phyloP scores from a whole-genome alignment of 2,113 vertebrate genomes.

The Leiothrix lutea region DNA sequence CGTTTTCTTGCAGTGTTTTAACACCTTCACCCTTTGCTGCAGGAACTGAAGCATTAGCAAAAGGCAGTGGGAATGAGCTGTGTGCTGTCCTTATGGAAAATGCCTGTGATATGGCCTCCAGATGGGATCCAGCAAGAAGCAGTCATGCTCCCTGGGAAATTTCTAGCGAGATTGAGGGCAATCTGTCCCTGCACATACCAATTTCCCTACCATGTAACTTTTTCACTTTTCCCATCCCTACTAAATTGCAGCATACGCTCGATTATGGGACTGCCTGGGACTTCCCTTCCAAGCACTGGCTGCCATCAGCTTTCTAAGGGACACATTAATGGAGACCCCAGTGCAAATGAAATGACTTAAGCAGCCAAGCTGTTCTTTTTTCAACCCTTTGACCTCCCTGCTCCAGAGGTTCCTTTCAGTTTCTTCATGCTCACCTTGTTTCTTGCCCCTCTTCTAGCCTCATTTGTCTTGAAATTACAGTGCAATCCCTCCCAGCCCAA shows the following conservation, averaged over 20 bases:
- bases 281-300: neutral
- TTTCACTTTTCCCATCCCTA: neutral
- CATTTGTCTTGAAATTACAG: neutral
- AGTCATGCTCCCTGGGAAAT: neutral
- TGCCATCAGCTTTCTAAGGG: neutral
- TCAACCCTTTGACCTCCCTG: neutral
- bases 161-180: neutral
- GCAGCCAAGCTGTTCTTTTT: neutral
- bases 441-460: neutral
- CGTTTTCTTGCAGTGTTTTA: neutral
- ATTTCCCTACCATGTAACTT: neutral
- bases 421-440: neutral
- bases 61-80: neutral
- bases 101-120: fast-evolving
- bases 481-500: neutral
- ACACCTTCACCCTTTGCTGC: neutral
- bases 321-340: neutral
- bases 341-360: neutral
- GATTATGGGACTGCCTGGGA: fast-evolving
- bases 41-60: neutral
- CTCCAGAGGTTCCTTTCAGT: neutral
- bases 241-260: fast-evolving
- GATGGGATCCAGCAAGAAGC: neutral
- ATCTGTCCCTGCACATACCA: neutral
- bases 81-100: neutral